phyloP scores from a whole-genome alignment of 2,888 invertebrate species.

The Cheilosia scutellata region DNA sequence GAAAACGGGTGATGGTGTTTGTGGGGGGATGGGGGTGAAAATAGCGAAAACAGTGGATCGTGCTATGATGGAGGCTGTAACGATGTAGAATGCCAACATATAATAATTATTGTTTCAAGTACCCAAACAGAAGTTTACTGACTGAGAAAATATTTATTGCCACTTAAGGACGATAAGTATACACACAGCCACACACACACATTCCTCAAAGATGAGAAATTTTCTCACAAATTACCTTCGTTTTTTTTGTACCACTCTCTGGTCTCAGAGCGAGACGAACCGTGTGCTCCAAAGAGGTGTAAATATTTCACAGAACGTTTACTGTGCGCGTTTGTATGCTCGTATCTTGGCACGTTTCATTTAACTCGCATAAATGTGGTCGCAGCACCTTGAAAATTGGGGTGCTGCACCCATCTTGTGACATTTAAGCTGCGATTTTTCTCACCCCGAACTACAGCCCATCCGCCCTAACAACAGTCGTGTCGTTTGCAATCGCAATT shows the following conservation, averaged over 20 bases:
- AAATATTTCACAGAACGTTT: conserved; percentile 75
- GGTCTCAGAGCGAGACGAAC: background rate
- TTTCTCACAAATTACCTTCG: conserved; percentile 56
- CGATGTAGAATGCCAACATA: conserved; percentile 39
- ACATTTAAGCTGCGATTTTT: conserved; percentile 72
- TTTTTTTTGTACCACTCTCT: conserved; percentile 30
- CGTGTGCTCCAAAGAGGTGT: conserved; percentile 43
- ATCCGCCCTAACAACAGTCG: conserved; percentile 5
- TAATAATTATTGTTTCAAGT: conserved; percentile 72
- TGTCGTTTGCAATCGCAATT: conserved; percentile 58
- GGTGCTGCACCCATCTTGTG: conserved; percentile 65
- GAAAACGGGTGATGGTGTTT: background rate
- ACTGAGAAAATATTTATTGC: conserved; percentile 74
- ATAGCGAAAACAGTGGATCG: background rate
- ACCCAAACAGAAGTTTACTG: conserved; percentile 73
- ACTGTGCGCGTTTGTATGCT: conserved; percentile 67
- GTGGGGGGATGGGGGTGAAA: background rate
- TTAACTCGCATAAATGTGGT: conserved; percentile 74
- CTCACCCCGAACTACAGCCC: background rate
- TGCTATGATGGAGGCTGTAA: conserved; percentile 3
- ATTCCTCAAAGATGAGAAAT: conserved; percentile 38
- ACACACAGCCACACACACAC: conserved; percentile 26
- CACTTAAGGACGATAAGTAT: conserved; percentile 70
- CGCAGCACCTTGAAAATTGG: conserved; percentile 68
- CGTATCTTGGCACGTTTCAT: conserved; percentile 73